These are phyloP conservation scores for Scartelaos histophorus DNA, from an alignment of 2,113 vertebrate species.

Conservation along the genomic window DNA sequence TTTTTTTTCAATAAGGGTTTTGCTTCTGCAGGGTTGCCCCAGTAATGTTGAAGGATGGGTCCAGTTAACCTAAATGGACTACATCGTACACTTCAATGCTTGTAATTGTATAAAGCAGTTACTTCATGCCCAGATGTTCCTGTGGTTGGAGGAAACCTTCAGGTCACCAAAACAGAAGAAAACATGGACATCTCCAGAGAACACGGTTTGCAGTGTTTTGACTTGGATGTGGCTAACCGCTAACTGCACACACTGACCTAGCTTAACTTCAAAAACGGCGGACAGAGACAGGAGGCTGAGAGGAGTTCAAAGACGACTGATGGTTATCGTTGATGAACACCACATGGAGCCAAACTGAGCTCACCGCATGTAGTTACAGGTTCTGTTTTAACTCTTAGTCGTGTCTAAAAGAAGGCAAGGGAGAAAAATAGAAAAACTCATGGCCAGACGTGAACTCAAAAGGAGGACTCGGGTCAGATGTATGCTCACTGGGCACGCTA, in stretches of 20 bases:
- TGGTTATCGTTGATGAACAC: neutral
- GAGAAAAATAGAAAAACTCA: neutral
- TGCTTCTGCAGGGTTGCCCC: no score
- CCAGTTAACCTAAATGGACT: no score
- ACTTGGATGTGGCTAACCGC: slow-evolving; percentile 6
- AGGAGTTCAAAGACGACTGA: neutral
- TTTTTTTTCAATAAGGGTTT: no score
- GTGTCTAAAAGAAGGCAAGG: neutral
- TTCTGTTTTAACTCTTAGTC: neutral
- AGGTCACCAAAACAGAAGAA: neutral
- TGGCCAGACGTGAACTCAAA: neutral
- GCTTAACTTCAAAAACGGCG: neutral
- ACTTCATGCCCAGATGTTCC: neutral
- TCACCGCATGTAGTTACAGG: neutral
- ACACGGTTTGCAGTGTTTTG: neutral
- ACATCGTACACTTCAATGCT: neutral
- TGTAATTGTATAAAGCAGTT: neutral
- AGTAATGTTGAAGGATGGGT: no score
- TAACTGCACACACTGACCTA: neutral
- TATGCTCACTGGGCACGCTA: no score
- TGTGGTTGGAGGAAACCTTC: neutral
- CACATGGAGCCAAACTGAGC: neutral
- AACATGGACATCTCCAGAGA: slow-evolving; percentile 1
- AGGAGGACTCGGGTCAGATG: neutral
- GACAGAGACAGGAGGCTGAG: neutral